Percentiles rank a stretch among this genome's conserved stretches.
These are phyloP conservation scores for Onthophagus sagittarius DNA, from an alignment of 2,888 invertebrate species.

Conservation along the genomic window DNA sequence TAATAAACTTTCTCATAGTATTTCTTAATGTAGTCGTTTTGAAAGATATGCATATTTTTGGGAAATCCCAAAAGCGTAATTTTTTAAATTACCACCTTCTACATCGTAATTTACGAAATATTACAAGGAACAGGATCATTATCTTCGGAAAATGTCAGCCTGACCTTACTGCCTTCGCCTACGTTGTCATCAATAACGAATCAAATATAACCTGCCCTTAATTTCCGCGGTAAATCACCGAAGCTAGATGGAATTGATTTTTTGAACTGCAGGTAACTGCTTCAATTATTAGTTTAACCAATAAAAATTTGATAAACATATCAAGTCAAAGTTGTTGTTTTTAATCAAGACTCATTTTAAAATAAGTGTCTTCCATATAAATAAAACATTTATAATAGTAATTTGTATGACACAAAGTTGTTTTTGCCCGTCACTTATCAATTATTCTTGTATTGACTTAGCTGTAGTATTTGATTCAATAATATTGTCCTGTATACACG, in stretches of 20 bases:
- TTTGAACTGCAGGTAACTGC: not conserved
- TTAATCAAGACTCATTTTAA: no score
- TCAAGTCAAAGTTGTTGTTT: no score
- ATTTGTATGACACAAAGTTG: no score
- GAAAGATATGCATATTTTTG: no score
- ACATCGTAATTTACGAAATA: not conserved
- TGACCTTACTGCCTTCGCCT: not conserved
- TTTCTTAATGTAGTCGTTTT: not conserved
- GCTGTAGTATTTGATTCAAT: no score
- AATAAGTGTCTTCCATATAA: no score
- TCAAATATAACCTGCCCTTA: not conserved
- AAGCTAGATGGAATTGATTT: not conserved
- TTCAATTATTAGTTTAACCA: not conserved
- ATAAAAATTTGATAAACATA: no score
- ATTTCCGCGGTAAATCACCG: not conserved
- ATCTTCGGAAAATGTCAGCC: not conserved
- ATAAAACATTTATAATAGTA: no score
- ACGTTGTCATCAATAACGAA: not conserved
- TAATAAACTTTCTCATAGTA: not conserved
- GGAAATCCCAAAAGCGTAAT: not conserved
- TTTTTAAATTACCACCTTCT: not conserved
- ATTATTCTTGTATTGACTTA: no score
- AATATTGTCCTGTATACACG: no score
- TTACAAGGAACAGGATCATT: not conserved
- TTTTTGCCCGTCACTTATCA: no score